A percentile compares a stretch with the other conserved stretches of the same genome.
Conservation (phyloP, 2,797 vertebrate genomes). For the Labeo calbasu region DNA sequence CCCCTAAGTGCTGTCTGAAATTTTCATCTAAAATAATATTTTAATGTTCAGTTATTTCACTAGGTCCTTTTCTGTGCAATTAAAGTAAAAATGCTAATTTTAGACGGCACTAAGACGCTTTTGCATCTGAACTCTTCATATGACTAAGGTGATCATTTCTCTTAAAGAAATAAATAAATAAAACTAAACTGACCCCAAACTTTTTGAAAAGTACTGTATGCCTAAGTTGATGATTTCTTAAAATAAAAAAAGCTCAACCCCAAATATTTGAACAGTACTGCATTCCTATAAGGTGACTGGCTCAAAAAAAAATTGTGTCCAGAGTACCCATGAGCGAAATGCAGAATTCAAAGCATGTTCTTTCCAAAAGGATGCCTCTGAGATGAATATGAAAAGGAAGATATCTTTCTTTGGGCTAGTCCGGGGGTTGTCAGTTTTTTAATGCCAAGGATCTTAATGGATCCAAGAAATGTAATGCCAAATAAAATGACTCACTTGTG, state of each 20-base stretch:
- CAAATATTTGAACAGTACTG: neutral
- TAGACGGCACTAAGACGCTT: no score
- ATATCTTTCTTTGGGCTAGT: neutral
- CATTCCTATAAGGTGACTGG: neutral
- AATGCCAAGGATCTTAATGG: slow-evolving; percentile 16
- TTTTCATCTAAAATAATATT: no score
- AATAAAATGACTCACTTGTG: neutral
- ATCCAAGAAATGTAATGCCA: neutral
- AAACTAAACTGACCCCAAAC: neutral
- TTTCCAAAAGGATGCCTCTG: neutral
- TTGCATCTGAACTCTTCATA: no score
- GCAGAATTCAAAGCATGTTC: neutral
- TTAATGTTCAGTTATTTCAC: no score
- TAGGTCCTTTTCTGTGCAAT: no score
- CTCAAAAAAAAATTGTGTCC: neutral
- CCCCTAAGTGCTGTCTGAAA: no score
- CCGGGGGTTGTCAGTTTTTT: neutral
- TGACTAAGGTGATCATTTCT: no score
- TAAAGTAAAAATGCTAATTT: no score
- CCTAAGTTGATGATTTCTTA: neutral
- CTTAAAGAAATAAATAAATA: no score
- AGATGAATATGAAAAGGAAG: neutral
- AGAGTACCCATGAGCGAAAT: neutral
- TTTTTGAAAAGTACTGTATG: neutral
- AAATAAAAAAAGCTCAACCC: neutral